Conservation (phyloP, 1,140 invertebrate genomes). For the Drosophila yakuba region DNA sequence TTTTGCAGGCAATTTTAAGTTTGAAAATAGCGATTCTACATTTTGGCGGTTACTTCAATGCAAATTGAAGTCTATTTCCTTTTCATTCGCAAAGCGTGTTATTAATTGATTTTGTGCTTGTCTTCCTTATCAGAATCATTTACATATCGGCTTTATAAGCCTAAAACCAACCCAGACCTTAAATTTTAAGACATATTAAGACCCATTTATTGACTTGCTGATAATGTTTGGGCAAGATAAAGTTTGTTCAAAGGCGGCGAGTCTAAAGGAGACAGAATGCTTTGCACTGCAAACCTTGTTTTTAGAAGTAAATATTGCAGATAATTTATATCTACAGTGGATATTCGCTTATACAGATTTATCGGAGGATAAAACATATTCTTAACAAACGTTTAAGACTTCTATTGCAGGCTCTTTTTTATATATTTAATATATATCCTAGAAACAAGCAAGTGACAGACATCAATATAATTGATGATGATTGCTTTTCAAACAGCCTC, state of each 20-base stretch:
- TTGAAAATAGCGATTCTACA: background rate
- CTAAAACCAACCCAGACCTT: background rate
- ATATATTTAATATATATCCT: no score
- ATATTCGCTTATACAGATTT: no score
- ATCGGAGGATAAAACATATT: no score
- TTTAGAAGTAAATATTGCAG: background rate
- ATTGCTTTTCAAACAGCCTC: background rate
- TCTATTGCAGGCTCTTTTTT: no score
- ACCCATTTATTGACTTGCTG: slow-evolving; percentile 5
- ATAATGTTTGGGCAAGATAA: slow-evolving; percentile 7
- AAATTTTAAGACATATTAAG: background rate
- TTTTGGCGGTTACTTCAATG: slow-evolving; percentile 6
- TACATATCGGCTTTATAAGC: slow-evolving; percentile 14
- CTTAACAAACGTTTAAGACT: no score
- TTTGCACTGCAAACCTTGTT: background rate
- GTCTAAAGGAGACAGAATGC: background rate
- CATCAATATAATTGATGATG: no score
- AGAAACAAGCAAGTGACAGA: no score
- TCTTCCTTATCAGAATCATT: slow-evolving; percentile 12
- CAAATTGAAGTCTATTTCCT: background rate
- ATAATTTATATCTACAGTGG: no score
- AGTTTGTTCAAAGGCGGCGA: background rate
- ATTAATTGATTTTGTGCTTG: slow-evolving; percentile 4
- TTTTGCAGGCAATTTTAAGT: background rate
- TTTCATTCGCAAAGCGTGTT: background rate